These are phyloP conservation scores for Dreissena polymorpha DNA, from an alignment of 1,140 invertebrate species.

Conservation along the genomic window DNA sequence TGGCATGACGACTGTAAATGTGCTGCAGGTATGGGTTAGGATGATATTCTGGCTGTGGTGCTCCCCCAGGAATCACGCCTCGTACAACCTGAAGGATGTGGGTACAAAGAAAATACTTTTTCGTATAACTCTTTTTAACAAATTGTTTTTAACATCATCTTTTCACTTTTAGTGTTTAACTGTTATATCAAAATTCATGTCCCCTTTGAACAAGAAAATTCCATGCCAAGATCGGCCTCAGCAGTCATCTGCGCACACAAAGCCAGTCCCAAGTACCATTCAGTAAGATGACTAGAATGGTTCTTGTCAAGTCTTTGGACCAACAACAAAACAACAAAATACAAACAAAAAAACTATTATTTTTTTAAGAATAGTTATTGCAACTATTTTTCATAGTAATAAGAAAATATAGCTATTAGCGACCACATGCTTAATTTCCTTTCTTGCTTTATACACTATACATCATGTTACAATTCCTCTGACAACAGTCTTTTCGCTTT, in stretches of 20 bases:
- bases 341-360: no score
- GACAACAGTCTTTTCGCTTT: no score
- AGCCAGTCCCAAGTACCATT: background rate
- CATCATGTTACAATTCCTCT: no score
- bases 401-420: no score
- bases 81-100: constrained; percentile 27
- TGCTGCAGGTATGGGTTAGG: constrained; percentile 44
- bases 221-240: no score
- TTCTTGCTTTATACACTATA: no score
- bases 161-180: background rate
- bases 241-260: background rate
- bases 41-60: constrained; percentile 40
- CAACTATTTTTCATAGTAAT: no score
- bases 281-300: background rate
- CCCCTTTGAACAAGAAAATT: no score
- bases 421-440: no score
- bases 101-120: background rate
- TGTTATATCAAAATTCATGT: background rate
- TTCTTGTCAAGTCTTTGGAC: no score
- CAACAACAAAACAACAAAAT: no score
- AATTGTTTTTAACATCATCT: background rate
- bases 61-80: constrained; percentile 38
- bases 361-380: no score
- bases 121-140: background rate
- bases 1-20: constrained; percentile 9